Percentiles rank a stretch among this genome's conserved stretches.
Evolutionary conservation across 2,797 vertebrate species (phyloP).

Genomic region (Neosilurus mollespiculum): DNA sequence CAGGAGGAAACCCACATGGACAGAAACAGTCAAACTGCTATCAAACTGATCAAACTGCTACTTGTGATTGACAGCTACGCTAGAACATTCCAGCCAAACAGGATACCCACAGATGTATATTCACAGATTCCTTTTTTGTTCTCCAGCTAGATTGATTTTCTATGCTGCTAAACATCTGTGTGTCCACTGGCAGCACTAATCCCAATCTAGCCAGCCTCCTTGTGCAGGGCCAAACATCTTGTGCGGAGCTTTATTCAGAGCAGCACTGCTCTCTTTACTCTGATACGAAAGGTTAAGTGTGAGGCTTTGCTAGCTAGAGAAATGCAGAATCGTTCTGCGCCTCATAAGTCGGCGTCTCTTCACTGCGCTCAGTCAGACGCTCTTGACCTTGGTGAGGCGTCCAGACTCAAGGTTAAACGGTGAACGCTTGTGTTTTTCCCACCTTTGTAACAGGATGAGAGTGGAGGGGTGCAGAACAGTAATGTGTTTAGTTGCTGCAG

Average conservation of each 20-base stretch:
- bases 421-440: constrained; percentile 22
- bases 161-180: constrained; percentile 6
- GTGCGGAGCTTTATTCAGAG: background rate
- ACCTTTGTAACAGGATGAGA: constrained; percentile 9
- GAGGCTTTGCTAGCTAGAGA: background rate
- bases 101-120: background rate
- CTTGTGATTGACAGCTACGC: background rate
- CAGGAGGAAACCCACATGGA: background rate
- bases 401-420: constrained; percentile 14
- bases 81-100: background rate
- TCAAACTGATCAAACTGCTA: background rate
- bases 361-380: background rate
- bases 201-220: constrained; percentile 8
- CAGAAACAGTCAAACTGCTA: too few species aligned
- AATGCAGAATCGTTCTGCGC: background rate
- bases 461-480: constrained; percentile 8
- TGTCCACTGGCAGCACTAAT: constrained; percentile 10
- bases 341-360: background rate
- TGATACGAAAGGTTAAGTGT: constrained; percentile 36
- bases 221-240: constrained; percentile 2
- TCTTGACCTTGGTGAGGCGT: constrained; percentile 15
- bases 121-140: background rate
- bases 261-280: constrained; percentile 7
- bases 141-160: constrained; percentile 15
- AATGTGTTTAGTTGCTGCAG: constrained; percentile 26